phyloP scores from a whole-genome alignment of 2,797 vertebrate genomes.

The Scleropages formosus region DNA sequence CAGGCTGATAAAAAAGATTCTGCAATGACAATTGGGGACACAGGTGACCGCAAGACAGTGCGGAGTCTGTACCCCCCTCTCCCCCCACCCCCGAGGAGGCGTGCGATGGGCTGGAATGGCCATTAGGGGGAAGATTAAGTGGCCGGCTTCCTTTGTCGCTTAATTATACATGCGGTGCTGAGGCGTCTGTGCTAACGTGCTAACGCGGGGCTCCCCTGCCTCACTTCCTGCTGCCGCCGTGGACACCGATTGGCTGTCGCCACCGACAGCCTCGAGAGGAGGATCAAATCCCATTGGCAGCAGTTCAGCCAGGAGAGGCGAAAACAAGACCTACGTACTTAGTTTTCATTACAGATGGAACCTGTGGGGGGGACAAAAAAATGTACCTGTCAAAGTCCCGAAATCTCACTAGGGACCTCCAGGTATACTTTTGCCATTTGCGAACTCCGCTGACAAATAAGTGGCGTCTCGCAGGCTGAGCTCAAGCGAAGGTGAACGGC shows the following conservation, averaged over 20 bases:
- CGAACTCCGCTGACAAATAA: conserved; percentile 96
- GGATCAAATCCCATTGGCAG: conserved; percentile 88
- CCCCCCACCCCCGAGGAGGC: conserved; percentile 67
- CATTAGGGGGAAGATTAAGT: conserved; percentile 94
- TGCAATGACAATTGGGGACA: conserved; percentile 83
- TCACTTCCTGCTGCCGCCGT: conserved; percentile 80
- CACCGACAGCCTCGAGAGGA: conserved; percentile 88
- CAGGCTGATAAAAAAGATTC: conserved; percentile 80
- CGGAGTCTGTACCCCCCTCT: conserved; percentile 71
- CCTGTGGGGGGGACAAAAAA: conserved; percentile 74
- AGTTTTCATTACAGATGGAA: conserved; percentile 87
- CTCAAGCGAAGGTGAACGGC: conserved; percentile 75
- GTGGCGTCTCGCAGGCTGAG: conserved; percentile 63
- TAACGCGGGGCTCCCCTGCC: conserved; percentile 67
- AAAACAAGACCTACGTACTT: conserved; percentile 84
- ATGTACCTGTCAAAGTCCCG: conserved; percentile 92
- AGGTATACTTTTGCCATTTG: conserved; percentile 85
- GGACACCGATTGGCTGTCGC: conserved; percentile 94
- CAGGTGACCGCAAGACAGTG: conserved; percentile 80
- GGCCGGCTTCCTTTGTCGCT: conserved; percentile 78
- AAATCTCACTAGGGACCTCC: conserved; percentile 85
- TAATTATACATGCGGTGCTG: conserved; percentile 91
- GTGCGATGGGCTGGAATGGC: conserved; percentile 81
- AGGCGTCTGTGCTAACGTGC: conserved; percentile 67
- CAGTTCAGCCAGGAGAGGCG: conserved; percentile 65